phyloP scores from a whole-genome alignment of 2,888 invertebrate species.

The Limnephilus rhombicus region DNA sequence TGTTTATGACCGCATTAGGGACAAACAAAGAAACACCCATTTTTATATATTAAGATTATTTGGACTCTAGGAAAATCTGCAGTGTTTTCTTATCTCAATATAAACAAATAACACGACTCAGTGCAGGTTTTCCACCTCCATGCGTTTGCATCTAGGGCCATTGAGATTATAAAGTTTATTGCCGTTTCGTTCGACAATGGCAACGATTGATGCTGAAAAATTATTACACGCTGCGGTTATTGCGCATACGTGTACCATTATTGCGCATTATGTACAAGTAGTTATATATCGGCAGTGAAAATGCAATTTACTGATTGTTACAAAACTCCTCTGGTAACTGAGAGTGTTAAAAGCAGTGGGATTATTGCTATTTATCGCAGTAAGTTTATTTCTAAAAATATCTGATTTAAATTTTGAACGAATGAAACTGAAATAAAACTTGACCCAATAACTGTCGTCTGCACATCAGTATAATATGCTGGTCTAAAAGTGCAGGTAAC shows the following conservation, averaged over 20 bases:
- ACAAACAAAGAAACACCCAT: too few relatives aligned
- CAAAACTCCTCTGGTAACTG: neutral
- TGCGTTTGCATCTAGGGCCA: neutral
- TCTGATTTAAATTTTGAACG: neutral
- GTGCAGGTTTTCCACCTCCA: neutral
- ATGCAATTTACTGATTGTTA: neutral
- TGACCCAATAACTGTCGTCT: neutral
- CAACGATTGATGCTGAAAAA: neutral
- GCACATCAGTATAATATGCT: neutral
- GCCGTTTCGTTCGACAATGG: neutral
- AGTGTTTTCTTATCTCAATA: neutral
- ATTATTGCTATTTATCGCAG: neutral
- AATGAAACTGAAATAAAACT: neutral
- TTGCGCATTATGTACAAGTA: neutral
- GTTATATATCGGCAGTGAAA: neutral
- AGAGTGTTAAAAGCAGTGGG: neutral
- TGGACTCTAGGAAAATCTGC: neutral
- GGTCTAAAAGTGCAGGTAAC: neutral
- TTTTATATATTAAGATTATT: too few relatives aligned
- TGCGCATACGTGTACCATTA: neutral
- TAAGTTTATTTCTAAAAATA: neutral
- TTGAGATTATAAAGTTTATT: neutral
- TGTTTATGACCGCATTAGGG: too few relatives aligned
- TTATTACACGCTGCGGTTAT: neutral
- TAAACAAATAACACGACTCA: neutral